A percentile compares a stretch with the other conserved stretches of the same genome.
These are phyloP conservation scores for Dendrolimus punctatus DNA, from an alignment of 1,140 invertebrate species.

Conservation along the genomic window DNA sequence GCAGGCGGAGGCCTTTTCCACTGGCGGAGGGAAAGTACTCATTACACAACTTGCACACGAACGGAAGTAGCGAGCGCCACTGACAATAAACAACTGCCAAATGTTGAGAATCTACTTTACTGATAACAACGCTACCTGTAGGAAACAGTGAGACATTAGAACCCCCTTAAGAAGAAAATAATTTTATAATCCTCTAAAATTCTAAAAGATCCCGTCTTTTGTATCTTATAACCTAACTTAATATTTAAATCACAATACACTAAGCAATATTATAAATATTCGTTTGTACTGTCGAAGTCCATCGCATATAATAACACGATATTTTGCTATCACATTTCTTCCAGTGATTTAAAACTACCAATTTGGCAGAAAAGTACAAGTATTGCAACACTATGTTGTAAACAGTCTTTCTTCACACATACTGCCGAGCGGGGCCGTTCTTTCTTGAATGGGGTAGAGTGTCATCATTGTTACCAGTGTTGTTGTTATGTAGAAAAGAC, in stretches of 20 bases:
- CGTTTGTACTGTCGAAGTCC: slow-evolving; percentile 57
- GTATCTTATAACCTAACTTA: background rate
- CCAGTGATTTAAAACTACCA: slow-evolving; percentile 25
- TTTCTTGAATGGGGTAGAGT: slow-evolving; percentile 51
- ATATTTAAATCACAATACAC: slow-evolving; percentile 2
- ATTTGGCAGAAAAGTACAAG: slow-evolving; percentile 21
- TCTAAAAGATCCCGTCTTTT: background rate
- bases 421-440: slow-evolving; percentile 47
- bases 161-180: too few species aligned
- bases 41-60: too few species aligned
- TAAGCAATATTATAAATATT: slow-evolving; percentile 40
- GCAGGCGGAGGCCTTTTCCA: too few species aligned
- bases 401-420: slow-evolving; percentile 36
- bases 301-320: slow-evolving; percentile 33
- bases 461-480: slow-evolving; percentile 47
- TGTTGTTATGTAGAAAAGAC: slow-evolving; percentile 64
- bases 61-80: too few species aligned
- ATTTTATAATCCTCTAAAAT: background rate
- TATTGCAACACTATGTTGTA: slow-evolving; percentile 19
- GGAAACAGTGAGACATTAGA: too few species aligned
- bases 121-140: too few species aligned
- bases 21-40: too few species aligned
- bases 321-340: slow-evolving; percentile 36
- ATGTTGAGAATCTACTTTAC: too few species aligned
- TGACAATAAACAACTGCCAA: too few species aligned